These are phyloP conservation scores for Conopomorpha cramerella DNA, from an alignment of 1,140 invertebrate species.

Conservation along the genomic window DNA sequence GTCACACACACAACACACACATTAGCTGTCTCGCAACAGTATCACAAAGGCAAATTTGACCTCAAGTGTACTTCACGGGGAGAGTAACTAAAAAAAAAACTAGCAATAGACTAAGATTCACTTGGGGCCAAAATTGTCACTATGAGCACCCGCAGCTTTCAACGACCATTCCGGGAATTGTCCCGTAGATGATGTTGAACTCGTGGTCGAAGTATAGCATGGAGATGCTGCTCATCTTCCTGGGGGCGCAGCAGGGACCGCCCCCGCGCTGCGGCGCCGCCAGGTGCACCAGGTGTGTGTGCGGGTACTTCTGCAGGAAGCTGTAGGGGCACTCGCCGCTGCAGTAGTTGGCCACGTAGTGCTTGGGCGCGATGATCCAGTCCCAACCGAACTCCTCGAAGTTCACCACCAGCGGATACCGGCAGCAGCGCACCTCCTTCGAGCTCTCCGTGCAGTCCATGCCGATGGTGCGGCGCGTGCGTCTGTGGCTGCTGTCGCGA, in stretches of 20 bases:
- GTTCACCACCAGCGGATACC: slow-evolving; percentile 91
- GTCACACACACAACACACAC: slow-evolving; percentile 40
- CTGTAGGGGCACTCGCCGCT: slow-evolving; percentile 91
- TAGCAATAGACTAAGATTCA: background rate
- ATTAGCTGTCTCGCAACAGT: slow-evolving; percentile 42
- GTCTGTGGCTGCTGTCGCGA: slow-evolving; percentile 64
- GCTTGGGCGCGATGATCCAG: slow-evolving; percentile 95
- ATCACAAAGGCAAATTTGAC: slow-evolving; percentile 30
- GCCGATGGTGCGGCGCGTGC: slow-evolving; percentile 75
- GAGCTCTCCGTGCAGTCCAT: slow-evolving; percentile 78
- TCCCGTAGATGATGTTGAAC: slow-evolving; percentile 85
- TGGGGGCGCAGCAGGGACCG: slow-evolving; percentile 87
- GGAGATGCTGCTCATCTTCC: slow-evolving; percentile 86
- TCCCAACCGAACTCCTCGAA: slow-evolving; percentile 98
- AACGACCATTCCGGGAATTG: slow-evolving; percentile 90
- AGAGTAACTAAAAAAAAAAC: slow-evolving; percentile 5
- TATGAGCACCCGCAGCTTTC: slow-evolving; percentile 92
- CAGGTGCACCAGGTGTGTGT: slow-evolving; percentile 90
- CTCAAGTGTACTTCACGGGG: slow-evolving; percentile 9
- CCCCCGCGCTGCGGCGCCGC: slow-evolving; percentile 69
- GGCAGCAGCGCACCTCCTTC: slow-evolving; percentile 82
- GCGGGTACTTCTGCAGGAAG: slow-evolving; percentile 88
- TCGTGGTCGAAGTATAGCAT: slow-evolving; percentile 93
- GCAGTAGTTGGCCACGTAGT: slow-evolving; percentile 96
- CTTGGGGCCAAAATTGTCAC: slow-evolving; percentile 12